phyloP scores from a whole-genome alignment of 1,140 invertebrate species.

The Halyomorpha halys region DNA sequence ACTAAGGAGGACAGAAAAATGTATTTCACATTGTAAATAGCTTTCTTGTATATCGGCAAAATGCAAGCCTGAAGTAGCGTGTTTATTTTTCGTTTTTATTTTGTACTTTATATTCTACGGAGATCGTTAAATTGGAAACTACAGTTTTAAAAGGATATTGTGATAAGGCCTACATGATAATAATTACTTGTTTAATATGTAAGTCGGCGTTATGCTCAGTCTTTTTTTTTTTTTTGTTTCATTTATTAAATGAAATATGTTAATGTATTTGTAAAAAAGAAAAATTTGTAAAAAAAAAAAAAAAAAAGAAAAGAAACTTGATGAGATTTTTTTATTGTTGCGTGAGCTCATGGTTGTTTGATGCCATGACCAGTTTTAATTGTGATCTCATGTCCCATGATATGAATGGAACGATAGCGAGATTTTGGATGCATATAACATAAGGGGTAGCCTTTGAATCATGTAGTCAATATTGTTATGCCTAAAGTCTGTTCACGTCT shows the following conservation, averaged over 20 bases:
- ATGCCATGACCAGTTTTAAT: neutral
- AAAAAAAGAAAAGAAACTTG: no score
- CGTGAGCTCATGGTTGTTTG: no score
- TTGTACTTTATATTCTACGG: slow-evolving; percentile 5
- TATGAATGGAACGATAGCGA: neutral
- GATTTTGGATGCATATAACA: neutral
- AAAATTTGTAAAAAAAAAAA: no score
- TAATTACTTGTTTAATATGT: slow-evolving; percentile 5
- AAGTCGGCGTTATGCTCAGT: slow-evolving; percentile 8
- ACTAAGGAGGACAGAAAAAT: neutral
- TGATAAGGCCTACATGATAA: slow-evolving; percentile 10
- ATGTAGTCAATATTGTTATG: no score
- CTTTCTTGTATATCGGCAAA: slow-evolving; percentile 17
- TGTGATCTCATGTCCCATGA: slow-evolving; percentile 9
- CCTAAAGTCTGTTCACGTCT: no score
- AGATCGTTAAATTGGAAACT: neutral
- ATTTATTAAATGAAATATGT: neutral
- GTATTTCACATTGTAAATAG: slow-evolving; percentile 17
- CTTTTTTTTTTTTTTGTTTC: neutral
- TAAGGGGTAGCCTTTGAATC: neutral
- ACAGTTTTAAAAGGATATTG: slow-evolving; percentile 2
- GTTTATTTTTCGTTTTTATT: slow-evolving; percentile 9
- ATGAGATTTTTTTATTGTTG: no score
- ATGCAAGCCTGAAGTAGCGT: slow-evolving; percentile 15
- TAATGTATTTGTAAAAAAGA: no score